Conservation (phyloP, 2,113 vertebrate species). For the Planiliza haematocheilus region DNA sequence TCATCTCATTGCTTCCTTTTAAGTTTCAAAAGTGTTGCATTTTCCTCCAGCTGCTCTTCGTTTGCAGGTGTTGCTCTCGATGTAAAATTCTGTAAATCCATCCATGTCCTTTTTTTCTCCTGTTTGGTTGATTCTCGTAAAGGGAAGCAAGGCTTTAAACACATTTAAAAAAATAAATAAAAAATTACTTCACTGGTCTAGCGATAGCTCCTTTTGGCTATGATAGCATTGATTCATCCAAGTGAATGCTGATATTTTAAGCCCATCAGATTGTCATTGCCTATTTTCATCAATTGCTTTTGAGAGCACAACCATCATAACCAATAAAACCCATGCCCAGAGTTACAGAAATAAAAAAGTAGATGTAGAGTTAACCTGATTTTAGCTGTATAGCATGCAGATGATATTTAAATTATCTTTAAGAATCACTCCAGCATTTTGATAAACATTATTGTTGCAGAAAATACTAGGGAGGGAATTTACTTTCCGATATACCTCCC, state of each 20-base stretch:
- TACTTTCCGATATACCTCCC: too few species aligned
- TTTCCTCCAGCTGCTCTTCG: conserved; percentile 72
- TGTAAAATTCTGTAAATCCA: conserved; percentile 69
- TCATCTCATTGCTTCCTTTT: conserved; percentile 78
- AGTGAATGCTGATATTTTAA: background rate
- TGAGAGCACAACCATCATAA: background rate
- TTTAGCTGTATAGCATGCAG: accelerated
- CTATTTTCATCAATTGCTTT: background rate
- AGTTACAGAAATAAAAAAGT: conserved; percentile 2
- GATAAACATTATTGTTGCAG: background rate
- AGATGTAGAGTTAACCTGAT: too few species aligned
- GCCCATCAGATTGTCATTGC: background rate
- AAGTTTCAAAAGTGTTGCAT: conserved; percentile 63
- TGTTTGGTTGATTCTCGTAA: conserved; percentile 66
- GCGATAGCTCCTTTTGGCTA: background rate
- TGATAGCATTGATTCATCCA: background rate
- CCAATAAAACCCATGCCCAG: background rate
- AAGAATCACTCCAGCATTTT: conserved; percentile 16
- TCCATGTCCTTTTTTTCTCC: conserved; percentile 53
- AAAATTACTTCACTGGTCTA: background rate
- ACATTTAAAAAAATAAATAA: too few species aligned
- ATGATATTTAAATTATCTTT: background rate
- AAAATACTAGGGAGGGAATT: too few species aligned
- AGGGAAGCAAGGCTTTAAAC: conserved; percentile 70
- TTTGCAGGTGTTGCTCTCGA: conserved; percentile 76